Conservation (phyloP, 2,888 invertebrate species). For the Dryobota labecula region DNA sequence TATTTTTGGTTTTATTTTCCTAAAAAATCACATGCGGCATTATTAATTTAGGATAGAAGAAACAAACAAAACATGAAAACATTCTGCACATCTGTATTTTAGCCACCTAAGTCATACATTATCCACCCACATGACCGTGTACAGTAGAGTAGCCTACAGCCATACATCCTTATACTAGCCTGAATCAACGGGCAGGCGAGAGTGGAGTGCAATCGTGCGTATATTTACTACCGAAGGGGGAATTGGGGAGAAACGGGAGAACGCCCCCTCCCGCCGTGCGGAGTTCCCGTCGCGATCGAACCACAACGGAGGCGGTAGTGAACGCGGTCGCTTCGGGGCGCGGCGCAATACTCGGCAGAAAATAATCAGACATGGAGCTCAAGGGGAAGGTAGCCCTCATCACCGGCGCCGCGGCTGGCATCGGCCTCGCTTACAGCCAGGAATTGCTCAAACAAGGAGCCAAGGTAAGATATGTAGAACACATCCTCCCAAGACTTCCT, state of each 20-base stretch:
- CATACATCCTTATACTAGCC: slow-evolving; percentile 58
- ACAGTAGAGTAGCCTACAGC: slow-evolving; percentile 45
- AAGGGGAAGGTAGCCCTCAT: slow-evolving; percentile 94
- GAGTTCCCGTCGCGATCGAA: slow-evolving; percentile 83
- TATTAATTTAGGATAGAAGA: neutral
- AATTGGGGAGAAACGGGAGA: slow-evolving; percentile 76
- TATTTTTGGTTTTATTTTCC: slow-evolving; percentile 64
- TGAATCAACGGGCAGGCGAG: slow-evolving; percentile 82
- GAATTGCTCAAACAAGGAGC: slow-evolving; percentile 93
- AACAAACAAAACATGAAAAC: neutral
- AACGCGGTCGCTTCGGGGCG: slow-evolving; percentile 77
- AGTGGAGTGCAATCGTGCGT: slow-evolving; percentile 84
- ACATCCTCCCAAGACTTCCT: slow-evolving; percentile 45
- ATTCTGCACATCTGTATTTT: neutral
- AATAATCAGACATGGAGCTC: slow-evolving; percentile 91
- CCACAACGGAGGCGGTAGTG: slow-evolving; percentile 77
- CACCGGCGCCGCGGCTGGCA: slow-evolving; percentile 94
- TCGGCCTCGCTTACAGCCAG: slow-evolving; percentile 93
- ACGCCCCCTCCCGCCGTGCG: slow-evolving; percentile 69
- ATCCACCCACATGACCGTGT: slow-evolving; percentile 34
- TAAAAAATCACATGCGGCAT: neutral
- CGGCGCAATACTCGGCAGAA: slow-evolving; percentile 72
- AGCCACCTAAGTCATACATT: slow-evolving; percentile 14
- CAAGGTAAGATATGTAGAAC: slow-evolving; percentile 88
- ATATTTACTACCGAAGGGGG: slow-evolving; percentile 86